Conservation (phyloP, 2,113 vertebrate genomes). For the Rhombomys opimus region DNA sequence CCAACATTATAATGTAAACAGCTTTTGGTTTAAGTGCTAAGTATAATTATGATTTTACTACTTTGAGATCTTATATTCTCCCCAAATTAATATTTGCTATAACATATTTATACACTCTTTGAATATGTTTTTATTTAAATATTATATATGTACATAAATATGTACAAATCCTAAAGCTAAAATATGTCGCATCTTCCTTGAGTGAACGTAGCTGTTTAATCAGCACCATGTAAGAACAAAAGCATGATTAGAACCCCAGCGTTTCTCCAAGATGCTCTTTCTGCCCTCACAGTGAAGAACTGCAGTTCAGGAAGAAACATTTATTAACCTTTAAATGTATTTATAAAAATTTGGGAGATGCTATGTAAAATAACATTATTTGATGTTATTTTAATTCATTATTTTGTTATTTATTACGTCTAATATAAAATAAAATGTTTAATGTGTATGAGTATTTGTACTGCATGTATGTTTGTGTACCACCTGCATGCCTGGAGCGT, state of each 20-base stretch:
- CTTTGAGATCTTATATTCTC: neutral
- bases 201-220: neutral
- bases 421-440: neutral
- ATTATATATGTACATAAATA: neutral
- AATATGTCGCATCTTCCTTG: neutral
- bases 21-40: neutral
- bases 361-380: neutral
- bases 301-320: too few species aligned
- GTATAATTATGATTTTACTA: neutral
- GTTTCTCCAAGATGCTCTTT: neutral
- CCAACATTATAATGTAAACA: neutral
- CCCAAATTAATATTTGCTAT: neutral
- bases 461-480: neutral
- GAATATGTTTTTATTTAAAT: neutral
- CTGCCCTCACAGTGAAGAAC: neutral
- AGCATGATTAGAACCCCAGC: neutral
- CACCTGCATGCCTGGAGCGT: rapidly evolving
- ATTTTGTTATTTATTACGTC: neutral
- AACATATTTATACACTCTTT: neutral
- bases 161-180: neutral
- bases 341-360: neutral
- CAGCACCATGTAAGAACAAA: neutral
- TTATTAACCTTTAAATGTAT: neutral
- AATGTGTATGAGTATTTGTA: neutral
- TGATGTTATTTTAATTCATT: neutral